Conservation (phyloP, 1,140 invertebrate genomes). For the Trissolcus basalis region DNA sequence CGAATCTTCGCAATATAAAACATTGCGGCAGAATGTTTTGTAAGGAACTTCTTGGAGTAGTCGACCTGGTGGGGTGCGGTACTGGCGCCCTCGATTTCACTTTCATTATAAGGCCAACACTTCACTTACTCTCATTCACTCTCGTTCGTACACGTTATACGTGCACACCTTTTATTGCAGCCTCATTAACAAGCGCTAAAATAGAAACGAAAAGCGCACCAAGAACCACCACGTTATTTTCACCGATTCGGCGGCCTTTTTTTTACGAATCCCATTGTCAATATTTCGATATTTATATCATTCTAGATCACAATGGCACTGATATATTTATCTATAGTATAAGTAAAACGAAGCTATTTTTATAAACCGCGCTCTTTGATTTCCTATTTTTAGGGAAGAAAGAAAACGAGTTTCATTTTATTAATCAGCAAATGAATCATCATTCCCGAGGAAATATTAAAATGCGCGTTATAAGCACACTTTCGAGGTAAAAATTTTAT, state of each 20-base stretch:
- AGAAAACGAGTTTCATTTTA: no score
- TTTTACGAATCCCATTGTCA: slow-evolving; percentile 8
- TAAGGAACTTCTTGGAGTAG: slow-evolving; percentile 51
- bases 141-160: slow-evolving; percentile 63
- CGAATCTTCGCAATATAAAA: slow-evolving; percentile 46
- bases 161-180: slow-evolving; percentile 62
- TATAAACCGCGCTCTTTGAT: no score
- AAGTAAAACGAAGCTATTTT: no score
- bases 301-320: background rate
- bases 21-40: slow-evolving; percentile 49
- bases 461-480: no score
- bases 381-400: no score
- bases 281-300: background rate
- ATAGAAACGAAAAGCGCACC: slow-evolving; percentile 58
- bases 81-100: slow-evolving; percentile 74
- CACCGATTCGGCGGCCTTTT: slow-evolving; percentile 13
- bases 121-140: slow-evolving; percentile 68
- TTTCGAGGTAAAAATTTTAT: no score
- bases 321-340: no score
- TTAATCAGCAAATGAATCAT: no score
- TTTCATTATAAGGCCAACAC: slow-evolving; percentile 74
- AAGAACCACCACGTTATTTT: background rate
- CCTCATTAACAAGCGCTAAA: slow-evolving; percentile 62
- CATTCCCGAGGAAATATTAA: no score
- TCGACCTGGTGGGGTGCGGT: slow-evolving; percentile 62